Base-by-base conservation (phyloP, 2,797 vertebrate species). In the Erithacus rubecula region DNA sequence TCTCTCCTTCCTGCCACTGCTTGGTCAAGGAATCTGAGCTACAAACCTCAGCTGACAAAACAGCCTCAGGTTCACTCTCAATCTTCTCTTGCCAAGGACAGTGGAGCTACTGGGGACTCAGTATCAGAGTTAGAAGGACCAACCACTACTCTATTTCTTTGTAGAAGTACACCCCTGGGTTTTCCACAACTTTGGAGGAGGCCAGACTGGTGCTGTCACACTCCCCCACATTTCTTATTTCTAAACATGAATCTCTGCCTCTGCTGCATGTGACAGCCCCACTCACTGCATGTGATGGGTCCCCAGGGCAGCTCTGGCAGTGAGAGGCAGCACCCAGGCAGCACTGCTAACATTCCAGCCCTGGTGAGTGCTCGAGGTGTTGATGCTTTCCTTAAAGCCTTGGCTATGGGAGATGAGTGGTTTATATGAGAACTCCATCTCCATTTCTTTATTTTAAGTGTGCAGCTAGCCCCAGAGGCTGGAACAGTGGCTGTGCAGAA, bases 341-440 rank as follows among this genome's bases (percentile, higher is more conserved):
- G 51, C 2, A 0, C 56, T 68, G 41, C 43, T 22, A n/a, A 23
- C 13, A 24, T 32, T 65, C 29, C 58, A 75, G 55, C 47, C 65
- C 75, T 69, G 51, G 20, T 44, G 79, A 83, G 36, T 8, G 17
- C 32, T 86, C 9, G 0, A 92, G 51, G 72, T 89, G 58, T 63
- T 59, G 58, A 75, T 76, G 58, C 32, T 87, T 88, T 64, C 84
- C 65, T 78, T 51, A 83, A 65, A 92, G 44, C 53, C 64, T 71
- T 53, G 39, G 64, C 51, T 88, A 51, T 19, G 44, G 39, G 10
- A 83, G 39, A 78, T 37, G 29, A 91, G 82, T 46, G 47, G 29
- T 83, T 95, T 92, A 92, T 19, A 5, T 37, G 92, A 91, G 76
- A 89, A 55, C 29, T 30, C 43, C 51, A 78, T 58, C 83, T 60